These are phyloP conservation scores for Tenthredo scrophulariae DNA, from an alignment of 2,888 invertebrate genomes.

Conservation along the genomic window DNA sequence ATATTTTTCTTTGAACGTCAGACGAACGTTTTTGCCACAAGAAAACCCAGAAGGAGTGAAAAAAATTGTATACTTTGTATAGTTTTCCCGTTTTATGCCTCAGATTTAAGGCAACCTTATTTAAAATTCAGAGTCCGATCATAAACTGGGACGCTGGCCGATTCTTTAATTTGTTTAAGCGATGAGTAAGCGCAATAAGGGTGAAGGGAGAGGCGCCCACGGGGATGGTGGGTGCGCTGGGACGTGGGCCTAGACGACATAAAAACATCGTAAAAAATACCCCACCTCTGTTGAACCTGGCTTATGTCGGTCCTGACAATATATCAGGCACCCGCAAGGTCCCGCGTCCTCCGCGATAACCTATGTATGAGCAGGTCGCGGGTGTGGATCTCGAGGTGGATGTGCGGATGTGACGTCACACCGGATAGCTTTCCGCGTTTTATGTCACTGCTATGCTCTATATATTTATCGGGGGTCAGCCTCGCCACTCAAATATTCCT, in stretches of 20 bases:
- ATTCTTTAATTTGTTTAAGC: conserved; percentile 77
- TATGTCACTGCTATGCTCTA: conserved; percentile 36
- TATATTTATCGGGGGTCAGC: conserved; percentile 48
- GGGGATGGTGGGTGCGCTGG: conserved; percentile 53
- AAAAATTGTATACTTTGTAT: background rate
- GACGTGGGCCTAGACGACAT: conserved; percentile 68
- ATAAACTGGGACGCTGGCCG: conserved; percentile 70
- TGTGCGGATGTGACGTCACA: conserved; percentile 42
- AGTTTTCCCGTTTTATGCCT: background rate
- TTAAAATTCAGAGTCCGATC: conserved; percentile 70
- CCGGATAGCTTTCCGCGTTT: conserved; percentile 38
- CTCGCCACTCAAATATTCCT: conserved; percentile 20
- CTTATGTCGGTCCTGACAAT: conserved; percentile 44
- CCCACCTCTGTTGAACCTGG: conserved; percentile 48
- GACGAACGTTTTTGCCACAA: background rate
- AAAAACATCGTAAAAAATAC: conserved; percentile 76
- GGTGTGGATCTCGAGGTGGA: conserved; percentile 29
- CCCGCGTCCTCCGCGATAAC: conserved; percentile 42
- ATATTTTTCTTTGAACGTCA: background rate
- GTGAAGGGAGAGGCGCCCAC: conserved; percentile 52
- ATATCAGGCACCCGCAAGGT: conserved; percentile 46
- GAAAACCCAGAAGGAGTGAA: background rate
- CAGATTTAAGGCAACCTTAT: conserved; percentile 61
- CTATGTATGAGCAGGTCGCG: conserved; percentile 51
- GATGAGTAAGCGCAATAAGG: conserved; percentile 63